phyloP scores from a whole-genome alignment of 2,888 invertebrate species.

The Dryomyza anilis region DNA sequence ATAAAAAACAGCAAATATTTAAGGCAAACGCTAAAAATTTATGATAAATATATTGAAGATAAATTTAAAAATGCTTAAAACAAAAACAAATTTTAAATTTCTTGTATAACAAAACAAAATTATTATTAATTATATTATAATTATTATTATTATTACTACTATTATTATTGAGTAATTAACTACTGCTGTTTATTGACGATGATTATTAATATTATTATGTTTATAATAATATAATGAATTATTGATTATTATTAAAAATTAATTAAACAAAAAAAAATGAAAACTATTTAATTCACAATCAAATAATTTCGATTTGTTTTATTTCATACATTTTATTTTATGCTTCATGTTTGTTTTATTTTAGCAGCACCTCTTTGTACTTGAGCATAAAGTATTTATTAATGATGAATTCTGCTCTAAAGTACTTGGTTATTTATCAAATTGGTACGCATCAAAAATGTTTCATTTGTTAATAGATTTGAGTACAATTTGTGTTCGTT shows the following conservation, averaged over 20 bases:
- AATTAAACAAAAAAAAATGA: conserved; percentile 16
- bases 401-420: not conserved
- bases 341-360: not conserved
- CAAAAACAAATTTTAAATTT: conserved; percentile 25
- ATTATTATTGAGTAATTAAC: too few relatives aligned
- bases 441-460: too few relatives aligned
- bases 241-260: conserved; percentile 16
- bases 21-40: conserved; percentile 34
- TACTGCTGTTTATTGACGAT: conserved; percentile 7
- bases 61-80: conserved; percentile 31
- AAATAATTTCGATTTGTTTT: conserved; percentile 17
- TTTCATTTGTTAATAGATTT: too few relatives aligned
- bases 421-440: not conserved
- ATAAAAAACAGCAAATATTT: conserved; percentile 26
- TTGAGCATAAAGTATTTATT: too few relatives aligned
- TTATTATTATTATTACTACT: conserved; percentile 43
- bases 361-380: too few relatives aligned
- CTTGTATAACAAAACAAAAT: conserved; percentile 20
- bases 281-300: conserved; percentile 14
- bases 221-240: conserved; percentile 1
- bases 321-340: not conserved
- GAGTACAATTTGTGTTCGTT: too few relatives aligned
- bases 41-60: conserved; percentile 36
- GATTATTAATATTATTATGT: conserved; percentile 6
- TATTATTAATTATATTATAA: conserved; percentile 28